A percentile compares a stretch with the other conserved stretches of the same genome.
Evolutionary conservation across 2,888 invertebrate genomes (phyloP).

Genomic region (Rhamphomyia laevipes): DNA sequence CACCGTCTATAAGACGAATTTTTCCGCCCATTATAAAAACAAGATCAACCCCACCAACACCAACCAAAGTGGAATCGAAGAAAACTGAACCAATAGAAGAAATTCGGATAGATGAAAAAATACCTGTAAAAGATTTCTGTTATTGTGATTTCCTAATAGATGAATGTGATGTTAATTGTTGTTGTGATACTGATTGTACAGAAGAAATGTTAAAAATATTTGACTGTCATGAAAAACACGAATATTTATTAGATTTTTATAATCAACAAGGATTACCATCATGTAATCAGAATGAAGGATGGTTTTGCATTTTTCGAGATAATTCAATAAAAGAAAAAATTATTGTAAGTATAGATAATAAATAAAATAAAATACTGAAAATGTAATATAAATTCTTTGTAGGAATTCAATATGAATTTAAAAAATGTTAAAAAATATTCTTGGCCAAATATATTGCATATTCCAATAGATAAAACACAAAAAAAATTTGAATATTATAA

Average conservation of each 20-base stretch:
- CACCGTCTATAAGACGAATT: no score
- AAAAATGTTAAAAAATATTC: background rate
- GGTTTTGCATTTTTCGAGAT: slow-evolving; percentile 33
- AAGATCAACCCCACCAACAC: no score
- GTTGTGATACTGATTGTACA: slow-evolving; percentile 62
- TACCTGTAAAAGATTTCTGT: slow-evolving; percentile 33
- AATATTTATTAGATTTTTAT: slow-evolving; percentile 22
- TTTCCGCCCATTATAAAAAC: no score
- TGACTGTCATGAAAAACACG: slow-evolving; percentile 18
- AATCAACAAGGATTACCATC: slow-evolving; percentile 30
- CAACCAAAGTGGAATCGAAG: no score
- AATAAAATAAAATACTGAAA: background rate
- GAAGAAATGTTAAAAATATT: slow-evolving; percentile 23
- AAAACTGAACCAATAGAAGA: background rate
- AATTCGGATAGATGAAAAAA: background rate
- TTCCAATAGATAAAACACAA: background rate
- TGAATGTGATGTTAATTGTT: slow-evolving; percentile 65
- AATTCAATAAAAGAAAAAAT: slow-evolving; percentile 11
- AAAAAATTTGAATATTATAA: background rate
- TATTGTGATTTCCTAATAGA: slow-evolving; percentile 43
- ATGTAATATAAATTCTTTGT: background rate
- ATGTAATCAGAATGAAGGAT: slow-evolving; percentile 28
- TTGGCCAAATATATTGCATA: background rate
- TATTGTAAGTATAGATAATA: slow-evolving; percentile 6
- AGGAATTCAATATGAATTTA: background rate